These are phyloP conservation scores for Ciconia boyciana DNA, from an alignment of 2,113 vertebrate genomes.

Conservation along the genomic window DNA sequence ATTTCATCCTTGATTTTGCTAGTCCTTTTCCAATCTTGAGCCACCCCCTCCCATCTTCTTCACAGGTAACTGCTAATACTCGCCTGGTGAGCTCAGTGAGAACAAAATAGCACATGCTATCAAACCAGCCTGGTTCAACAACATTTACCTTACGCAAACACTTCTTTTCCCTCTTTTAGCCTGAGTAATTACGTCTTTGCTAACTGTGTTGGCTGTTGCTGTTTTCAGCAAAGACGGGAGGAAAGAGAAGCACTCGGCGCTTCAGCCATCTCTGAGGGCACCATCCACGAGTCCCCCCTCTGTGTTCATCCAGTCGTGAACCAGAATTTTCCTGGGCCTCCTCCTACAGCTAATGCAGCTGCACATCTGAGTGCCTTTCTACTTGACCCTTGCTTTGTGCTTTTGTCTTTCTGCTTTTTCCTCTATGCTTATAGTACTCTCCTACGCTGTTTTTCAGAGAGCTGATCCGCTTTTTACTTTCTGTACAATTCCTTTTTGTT, in stretches of 20 bases:
- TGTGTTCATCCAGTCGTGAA: accelerated
- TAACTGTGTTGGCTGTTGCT: background rate
- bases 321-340: background rate
- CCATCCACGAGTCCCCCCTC: background rate
- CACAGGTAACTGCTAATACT: background rate
- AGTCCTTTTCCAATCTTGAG: background rate
- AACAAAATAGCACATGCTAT: background rate
- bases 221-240: background rate
- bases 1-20: too few relatives aligned
- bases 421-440: background rate
- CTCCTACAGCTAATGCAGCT: background rate
- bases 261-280: background rate
- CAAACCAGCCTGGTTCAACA: background rate
- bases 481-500: background rate
- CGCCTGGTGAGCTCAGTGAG: background rate
- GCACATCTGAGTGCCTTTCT: background rate
- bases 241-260: accelerated
- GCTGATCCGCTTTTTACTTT: background rate
- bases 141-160: accelerated
- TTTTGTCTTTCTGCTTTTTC: background rate
- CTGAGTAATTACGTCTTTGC: background rate
- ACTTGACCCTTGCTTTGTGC: background rate
- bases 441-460: background rate
- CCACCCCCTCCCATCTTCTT: background rate
- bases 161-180: background rate